phyloP scores from a whole-genome alignment of 2,888 invertebrate species.

The Adelphocoris suturalis region DNA sequence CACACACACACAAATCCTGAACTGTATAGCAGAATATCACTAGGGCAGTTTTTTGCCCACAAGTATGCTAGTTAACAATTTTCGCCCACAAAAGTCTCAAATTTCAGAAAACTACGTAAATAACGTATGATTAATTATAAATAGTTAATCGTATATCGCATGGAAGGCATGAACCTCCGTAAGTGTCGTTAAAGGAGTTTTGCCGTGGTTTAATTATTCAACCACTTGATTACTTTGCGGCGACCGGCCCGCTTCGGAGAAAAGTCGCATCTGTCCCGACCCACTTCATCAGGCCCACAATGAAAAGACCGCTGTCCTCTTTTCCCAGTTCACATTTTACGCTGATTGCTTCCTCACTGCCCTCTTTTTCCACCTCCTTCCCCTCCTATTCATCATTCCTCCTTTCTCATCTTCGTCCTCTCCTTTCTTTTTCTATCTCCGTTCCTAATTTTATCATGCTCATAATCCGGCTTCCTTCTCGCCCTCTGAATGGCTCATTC shows the following conservation, averaged over 20 bases:
- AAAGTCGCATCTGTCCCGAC: slow-evolving; percentile 27
- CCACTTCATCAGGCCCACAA: slow-evolving; percentile 20
- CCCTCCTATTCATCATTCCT: neutral
- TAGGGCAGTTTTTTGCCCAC: too few species aligned
- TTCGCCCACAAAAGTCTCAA: too few species aligned
- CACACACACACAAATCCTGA: too few species aligned
- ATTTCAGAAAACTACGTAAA: too few species aligned
- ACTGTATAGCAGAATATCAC: too few species aligned
- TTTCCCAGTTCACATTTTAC: slow-evolving; percentile 15
- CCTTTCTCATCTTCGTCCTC: neutral
- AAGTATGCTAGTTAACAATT: too few species aligned
- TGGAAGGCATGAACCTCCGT: neutral
- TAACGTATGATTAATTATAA: too few species aligned
- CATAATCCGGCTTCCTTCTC: slow-evolving; percentile 19
- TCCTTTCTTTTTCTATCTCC: neutral
- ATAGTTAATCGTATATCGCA: too few species aligned
- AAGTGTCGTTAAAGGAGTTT: neutral
- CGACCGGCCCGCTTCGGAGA: neutral
- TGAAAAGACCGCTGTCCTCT: slow-evolving; percentile 34
- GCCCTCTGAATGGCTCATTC: slow-evolving; percentile 25
- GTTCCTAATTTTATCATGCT: slow-evolving; percentile 4
- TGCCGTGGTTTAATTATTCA: slow-evolving; percentile 9
- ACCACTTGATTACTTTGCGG: slow-evolving; percentile 9
- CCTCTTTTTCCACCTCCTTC: neutral
- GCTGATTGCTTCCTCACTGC: slow-evolving; percentile 26